These are phyloP conservation scores for Dolichotis patagonum DNA, from an alignment of 2,113 vertebrate species.

Conservation along the genomic window DNA sequence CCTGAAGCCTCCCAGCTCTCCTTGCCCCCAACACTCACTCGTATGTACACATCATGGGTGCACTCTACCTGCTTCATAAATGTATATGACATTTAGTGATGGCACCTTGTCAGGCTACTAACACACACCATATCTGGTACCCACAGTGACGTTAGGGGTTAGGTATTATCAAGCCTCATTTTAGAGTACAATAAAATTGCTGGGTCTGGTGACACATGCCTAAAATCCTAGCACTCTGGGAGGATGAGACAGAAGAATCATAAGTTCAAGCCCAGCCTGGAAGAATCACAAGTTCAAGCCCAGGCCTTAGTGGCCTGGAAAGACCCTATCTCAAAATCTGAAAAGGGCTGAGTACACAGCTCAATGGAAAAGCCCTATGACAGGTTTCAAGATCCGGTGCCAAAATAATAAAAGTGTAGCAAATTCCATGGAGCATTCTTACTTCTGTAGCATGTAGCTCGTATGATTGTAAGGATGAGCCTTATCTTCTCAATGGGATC, in stretches of 20 bases:
- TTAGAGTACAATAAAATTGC: background rate
- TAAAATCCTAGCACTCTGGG: background rate
- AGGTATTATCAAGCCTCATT: background rate
- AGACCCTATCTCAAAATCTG: background rate
- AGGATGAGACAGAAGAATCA: background rate
- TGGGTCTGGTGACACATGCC: background rate
- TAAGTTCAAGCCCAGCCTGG: background rate
- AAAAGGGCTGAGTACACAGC: background rate
- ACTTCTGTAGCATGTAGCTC: background rate
- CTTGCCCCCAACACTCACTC: no score
- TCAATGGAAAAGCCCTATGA: background rate
- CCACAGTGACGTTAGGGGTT: background rate
- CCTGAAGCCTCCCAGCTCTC: background rate
- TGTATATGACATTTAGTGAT: background rate
- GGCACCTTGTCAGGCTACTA: no score
- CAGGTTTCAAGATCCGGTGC: background rate
- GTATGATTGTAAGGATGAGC: background rate
- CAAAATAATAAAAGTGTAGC: background rate
- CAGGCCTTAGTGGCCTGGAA: background rate
- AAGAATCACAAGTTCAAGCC: background rate
- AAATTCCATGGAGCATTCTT: background rate
- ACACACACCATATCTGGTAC: background rate
- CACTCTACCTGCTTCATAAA: no score
- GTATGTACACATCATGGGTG: accelerated
- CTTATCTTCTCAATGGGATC: background rate